Conservation (phyloP, 2,113 vertebrate species). For the Megaceryle maxima region DNA sequence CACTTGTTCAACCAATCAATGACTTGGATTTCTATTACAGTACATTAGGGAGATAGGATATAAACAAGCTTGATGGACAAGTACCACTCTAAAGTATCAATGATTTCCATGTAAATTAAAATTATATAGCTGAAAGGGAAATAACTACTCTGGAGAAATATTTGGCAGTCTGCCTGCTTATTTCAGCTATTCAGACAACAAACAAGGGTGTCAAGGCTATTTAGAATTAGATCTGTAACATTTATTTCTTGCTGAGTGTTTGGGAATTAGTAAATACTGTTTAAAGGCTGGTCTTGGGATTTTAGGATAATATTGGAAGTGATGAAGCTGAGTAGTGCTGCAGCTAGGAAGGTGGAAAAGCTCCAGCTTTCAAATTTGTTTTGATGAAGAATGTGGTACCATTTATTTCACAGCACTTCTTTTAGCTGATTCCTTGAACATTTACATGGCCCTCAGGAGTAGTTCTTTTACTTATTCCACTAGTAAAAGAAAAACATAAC, state of each 20-base stretch:
- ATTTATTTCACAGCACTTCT: not conserved
- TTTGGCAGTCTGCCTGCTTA: slow-evolving; percentile 55
- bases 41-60: slow-evolving; percentile 25
- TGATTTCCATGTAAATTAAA: slow-evolving; percentile 71
- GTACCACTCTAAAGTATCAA: slow-evolving; percentile 51
- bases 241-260: slow-evolving; percentile 49
- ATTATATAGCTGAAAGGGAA: slow-evolving; percentile 54
- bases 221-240: slow-evolving; percentile 63
- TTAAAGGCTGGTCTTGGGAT: not conserved
- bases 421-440: not conserved
- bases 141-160: slow-evolving; percentile 49
- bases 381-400: not conserved
- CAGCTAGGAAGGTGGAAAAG: not conserved
- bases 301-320: not conserved
- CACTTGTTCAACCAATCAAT: not conserved
- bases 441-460: not conserved
- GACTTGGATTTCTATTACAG: slow-evolving; percentile 24
- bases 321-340: not conserved
- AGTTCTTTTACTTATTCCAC: not conserved
- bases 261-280: slow-evolving; percentile 31
- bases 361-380: not conserved
- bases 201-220: slow-evolving; percentile 43
- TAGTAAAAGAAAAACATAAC: not conserved
- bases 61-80: slow-evolving; percentile 58
- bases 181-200: slow-evolving; percentile 51